Evolutionary conservation across 1,140 invertebrate species (phyloP), one percentile per base, ranked within the genome.

Genomic region (Drosophila truncata): DNA sequence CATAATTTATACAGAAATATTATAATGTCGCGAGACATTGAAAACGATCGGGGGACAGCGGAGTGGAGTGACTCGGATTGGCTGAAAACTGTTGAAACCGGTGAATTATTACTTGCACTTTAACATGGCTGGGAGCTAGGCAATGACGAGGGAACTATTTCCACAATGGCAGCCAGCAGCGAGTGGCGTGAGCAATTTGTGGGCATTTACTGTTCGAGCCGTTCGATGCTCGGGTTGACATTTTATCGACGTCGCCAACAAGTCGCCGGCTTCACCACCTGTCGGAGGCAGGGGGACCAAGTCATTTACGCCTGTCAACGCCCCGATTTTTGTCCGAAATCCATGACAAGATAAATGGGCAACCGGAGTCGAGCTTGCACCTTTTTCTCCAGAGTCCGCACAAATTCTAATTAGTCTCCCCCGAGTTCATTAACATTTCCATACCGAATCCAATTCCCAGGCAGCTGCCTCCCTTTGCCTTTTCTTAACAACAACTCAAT

Each of bases 41-140:
- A 86, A 85, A 86, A 73, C 82, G 47, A 52, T 42, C 47, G 37
- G 11, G 52, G 20, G 5, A 55, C n/a, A 33, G 77, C 23, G 20
- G 23, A 55, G 57, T 52, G 25, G 44, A 44, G 57, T 52, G 25
- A 41, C 44, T 58, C 49, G 47, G 62, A 54, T 54, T 54, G 50
- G 33, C 62, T 41, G 85, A 76, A 85, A 78, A 79, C 81, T 90
- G 84, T 90, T 85, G 81, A 90, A 90, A 88, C 76, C 82, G 50
- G 71, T 90, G 85, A 90, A 80, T 91, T 90, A 90, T 90, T 90
- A 90, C 85, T 91, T 90, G 85, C 85, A 90, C 85, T 90, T 90
- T 90, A 90, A 71, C 85, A 76, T 90, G 78, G 78, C 85, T 82
- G 47, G 66, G 58, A 82, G 83, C 83, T 61, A 72, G 63, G 52